A percentile compares a stretch with the other conserved stretches of the same genome.
Conservation (phyloP, 1,140 invertebrate genomes). For the Pachyrhynchus sulphureomaculatus region DNA sequence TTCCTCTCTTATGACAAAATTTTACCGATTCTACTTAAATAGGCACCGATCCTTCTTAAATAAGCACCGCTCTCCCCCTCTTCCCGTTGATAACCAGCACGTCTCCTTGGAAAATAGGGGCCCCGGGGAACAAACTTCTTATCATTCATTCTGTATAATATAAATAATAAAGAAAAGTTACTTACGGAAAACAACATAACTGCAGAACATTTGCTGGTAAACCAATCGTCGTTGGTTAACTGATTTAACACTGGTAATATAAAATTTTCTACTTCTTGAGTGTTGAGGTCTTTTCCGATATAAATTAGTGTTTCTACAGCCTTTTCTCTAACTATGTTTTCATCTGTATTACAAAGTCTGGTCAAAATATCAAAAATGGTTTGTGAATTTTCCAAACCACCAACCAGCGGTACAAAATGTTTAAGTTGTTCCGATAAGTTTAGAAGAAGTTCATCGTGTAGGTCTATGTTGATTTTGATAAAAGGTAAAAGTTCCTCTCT, state of each 20-base stretch:
- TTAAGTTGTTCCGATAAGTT: constrained; percentile 40
- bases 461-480: constrained; percentile 30
- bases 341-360: constrained; percentile 39
- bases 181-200: constrained; percentile 40
- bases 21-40: too few relatives aligned
- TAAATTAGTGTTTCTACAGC: constrained; percentile 37
- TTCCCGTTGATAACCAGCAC: too few relatives aligned
- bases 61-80: too few relatives aligned
- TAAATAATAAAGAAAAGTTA: constrained; percentile 1
- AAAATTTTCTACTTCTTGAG: constrained; percentile 31
- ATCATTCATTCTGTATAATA: too few relatives aligned
- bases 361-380: constrained; percentile 37
- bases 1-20: too few relatives aligned
- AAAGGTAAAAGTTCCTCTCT: constrained; percentile 39
- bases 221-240: constrained; percentile 41
- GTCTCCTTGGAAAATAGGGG: too few relatives aligned
- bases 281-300: constrained; percentile 29
- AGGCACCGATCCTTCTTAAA: too few relatives aligned
- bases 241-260: constrained; percentile 32
- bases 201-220: constrained; percentile 43
- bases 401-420: constrained; percentile 41
- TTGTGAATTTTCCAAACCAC: constrained; percentile 38
- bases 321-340: constrained; percentile 39
- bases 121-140: too few relatives aligned
- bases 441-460: constrained; percentile 40